Conservation (phyloP, 2,113 vertebrate genomes). For the Daphoenositta chrysoptera region DNA sequence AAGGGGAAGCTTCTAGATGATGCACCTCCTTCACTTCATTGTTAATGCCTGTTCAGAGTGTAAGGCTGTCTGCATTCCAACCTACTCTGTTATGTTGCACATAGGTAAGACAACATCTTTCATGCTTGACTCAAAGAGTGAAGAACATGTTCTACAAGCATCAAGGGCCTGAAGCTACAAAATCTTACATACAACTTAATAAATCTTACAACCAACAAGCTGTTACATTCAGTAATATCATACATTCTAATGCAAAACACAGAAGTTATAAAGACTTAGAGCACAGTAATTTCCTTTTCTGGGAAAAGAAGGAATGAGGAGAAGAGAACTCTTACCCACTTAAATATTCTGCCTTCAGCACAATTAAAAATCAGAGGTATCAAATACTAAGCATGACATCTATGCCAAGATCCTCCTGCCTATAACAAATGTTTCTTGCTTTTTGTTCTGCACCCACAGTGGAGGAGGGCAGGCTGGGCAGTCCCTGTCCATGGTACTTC, state of each 20-base stretch:
- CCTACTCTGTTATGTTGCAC: not conserved
- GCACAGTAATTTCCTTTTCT: not conserved
- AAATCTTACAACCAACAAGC: not conserved
- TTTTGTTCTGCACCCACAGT: too few species aligned
- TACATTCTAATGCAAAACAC: not conserved
- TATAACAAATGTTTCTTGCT: accelerated
- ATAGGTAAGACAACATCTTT: not conserved
- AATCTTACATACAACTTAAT: not conserved
- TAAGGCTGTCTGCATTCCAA: not conserved
- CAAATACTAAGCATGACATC: not conserved
- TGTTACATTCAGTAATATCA: not conserved
- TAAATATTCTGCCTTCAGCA: not conserved
- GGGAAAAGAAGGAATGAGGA: not conserved
- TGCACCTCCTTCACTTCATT: not conserved
- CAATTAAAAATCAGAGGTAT: not conserved
- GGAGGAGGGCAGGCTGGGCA: not conserved
- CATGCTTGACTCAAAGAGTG: not conserved
- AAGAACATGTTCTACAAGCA: not conserved
- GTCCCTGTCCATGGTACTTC: slow-evolving; percentile 59
- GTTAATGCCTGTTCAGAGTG: not conserved
- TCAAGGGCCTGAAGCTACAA: not conserved
- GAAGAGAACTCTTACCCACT: not conserved
- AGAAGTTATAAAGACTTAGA: not conserved
- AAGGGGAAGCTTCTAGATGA: not conserved
- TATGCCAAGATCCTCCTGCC: not conserved